A percentile compares a stretch with the other conserved stretches of the same genome.
These are phyloP conservation scores for Protaetia brevitarsis DNA, from an alignment of 1,140 invertebrate species.

Conservation along the genomic window DNA sequence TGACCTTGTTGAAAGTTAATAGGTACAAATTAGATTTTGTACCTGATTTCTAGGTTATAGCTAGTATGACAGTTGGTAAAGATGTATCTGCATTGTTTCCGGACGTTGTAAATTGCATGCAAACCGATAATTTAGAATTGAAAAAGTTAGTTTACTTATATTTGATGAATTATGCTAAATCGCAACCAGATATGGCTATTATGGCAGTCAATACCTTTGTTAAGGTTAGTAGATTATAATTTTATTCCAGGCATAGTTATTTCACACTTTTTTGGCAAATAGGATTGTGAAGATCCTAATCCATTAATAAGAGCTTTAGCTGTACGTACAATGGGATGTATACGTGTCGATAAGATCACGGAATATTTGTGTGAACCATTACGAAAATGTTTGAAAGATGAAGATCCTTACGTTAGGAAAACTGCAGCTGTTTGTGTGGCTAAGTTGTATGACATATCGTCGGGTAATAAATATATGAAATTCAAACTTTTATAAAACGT, in stretches of 20 bases:
- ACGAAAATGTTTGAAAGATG: constrained; percentile 97
- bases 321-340: constrained; percentile 99
- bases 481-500: too few relatives aligned
- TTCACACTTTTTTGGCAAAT: constrained; percentile 25
- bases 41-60: constrained; percentile 77
- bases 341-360: constrained; percentile 99
- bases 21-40: constrained; percentile 31
- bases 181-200: constrained; percentile 99
- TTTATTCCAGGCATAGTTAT: constrained; percentile 5
- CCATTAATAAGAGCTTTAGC: constrained; percentile 97
- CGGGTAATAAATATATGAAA: too few relatives aligned
- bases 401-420: constrained; percentile 99
- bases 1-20: constrained; percentile 24
- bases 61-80: constrained; percentile 99
- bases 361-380: constrained; percentile 99
- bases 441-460: constrained; percentile 98
- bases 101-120: constrained; percentile 99
- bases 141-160: constrained; percentile 99
- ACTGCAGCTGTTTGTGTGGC: constrained; percentile 99
- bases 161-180: constrained; percentile 99
- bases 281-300: constrained; percentile 99
- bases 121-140: constrained; percentile 98
- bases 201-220: constrained; percentile 99
- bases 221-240: constrained; percentile 66
- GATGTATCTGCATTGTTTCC: constrained; percentile 95